A percentile compares a stretch with the other conserved stretches of the same genome.
Evolutionary conservation across 2,888 invertebrate species (phyloP).

Genomic region (Smittia sp.): DNA sequence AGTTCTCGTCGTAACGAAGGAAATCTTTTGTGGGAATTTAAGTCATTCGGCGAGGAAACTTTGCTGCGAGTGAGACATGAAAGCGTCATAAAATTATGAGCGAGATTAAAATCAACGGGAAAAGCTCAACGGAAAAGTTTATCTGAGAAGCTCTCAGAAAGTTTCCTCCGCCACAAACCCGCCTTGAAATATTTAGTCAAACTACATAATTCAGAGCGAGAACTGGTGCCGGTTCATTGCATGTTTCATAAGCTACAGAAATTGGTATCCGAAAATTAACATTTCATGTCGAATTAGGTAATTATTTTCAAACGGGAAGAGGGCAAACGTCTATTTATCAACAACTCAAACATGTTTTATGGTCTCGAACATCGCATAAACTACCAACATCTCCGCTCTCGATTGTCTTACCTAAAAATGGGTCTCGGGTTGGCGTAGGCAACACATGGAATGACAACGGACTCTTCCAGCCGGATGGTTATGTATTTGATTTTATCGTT

Average conservation of each 20-base stretch:
- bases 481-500: slow-evolving; percentile 57
- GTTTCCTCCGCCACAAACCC: not conserved
- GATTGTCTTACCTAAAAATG: slow-evolving; percentile 57
- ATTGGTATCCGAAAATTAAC: slow-evolving; percentile 5
- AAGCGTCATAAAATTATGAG: slow-evolving; percentile 3
- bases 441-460: slow-evolving; percentile 61
- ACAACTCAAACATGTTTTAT: not conserved
- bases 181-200: not conserved
- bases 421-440: slow-evolving; percentile 63
- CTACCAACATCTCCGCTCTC: not conserved
- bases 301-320: slow-evolving; percentile 7
- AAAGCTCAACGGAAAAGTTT: not conserved
- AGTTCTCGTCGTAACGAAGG: too few relatives aligned
- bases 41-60: not conserved
- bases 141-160: not conserved
- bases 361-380: not conserved
- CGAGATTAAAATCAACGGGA: not conserved
- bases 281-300: slow-evolving; percentile 6
- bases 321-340: not conserved
- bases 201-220: not conserved
- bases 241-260: slow-evolving; percentile 4
- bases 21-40: not conserved
- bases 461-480: slow-evolving; percentile 56
- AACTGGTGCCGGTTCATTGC: not conserved
- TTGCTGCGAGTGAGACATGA: not conserved